Conservation (phyloP, 2,797 vertebrate species). For the Acrocephalus scirpaceus region DNA sequence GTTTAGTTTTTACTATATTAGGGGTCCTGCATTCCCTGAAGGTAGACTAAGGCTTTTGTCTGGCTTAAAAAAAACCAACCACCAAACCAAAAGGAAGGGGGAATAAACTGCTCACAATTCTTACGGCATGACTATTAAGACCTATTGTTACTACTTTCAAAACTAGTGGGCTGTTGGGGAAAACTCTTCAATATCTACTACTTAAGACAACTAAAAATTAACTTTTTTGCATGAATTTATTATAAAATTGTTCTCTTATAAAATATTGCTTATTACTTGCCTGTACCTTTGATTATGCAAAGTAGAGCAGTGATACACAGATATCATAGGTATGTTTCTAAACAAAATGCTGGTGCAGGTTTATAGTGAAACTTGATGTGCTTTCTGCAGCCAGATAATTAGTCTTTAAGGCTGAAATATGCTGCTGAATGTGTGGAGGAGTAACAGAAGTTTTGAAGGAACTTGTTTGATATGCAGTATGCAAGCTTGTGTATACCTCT, state of each 20-base stretch:
- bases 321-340: background rate
- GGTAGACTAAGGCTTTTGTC: background rate
- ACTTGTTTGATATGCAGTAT: background rate
- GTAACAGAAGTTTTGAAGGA: background rate
- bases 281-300: background rate
- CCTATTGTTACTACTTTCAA: background rate
- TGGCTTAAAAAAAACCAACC: background rate
- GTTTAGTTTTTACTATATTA: background rate
- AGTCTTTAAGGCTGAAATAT: background rate
- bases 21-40: background rate
- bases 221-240: background rate
- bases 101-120: background rate
- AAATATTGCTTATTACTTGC: background rate
- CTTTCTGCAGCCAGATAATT: background rate
- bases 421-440: background rate
- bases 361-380: background rate
- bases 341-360: background rate
- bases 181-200: background rate
- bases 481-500: background rate
- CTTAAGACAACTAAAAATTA: background rate
- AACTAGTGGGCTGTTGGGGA: background rate
- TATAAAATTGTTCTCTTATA: background rate
- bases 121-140: background rate
- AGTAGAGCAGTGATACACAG: background rate
- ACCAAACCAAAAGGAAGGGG: background rate